These are phyloP conservation scores for Sebastes aleutianus DNA, from an alignment of 2,797 vertebrate species.

Conservation along the genomic window DNA sequence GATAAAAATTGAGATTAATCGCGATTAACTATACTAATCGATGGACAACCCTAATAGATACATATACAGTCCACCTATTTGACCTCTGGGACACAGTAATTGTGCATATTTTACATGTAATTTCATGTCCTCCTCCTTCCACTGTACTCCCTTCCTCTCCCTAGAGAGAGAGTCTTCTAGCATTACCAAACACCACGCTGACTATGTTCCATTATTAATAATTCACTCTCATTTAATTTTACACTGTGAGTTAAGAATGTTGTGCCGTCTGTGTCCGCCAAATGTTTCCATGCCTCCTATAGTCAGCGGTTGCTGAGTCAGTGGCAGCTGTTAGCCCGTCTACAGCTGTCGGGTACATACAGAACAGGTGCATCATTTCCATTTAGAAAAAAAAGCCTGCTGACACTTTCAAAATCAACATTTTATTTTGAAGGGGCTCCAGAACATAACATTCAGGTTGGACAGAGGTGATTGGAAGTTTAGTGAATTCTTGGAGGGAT, in stretches of 20 bases:
- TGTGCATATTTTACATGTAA: neutral
- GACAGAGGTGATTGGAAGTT: neutral
- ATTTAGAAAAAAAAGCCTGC: neutral
- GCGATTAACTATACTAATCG: too few species aligned
- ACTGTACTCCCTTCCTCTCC: neutral
- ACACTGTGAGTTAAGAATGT: slow-evolving; percentile 48
- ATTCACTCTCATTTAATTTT: slow-evolving; percentile 80
- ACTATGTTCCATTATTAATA: slow-evolving; percentile 81
- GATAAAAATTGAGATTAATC: too few species aligned
- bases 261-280: slow-evolving; percentile 4
- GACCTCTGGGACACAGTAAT: neutral
- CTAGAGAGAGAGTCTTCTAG: slow-evolving; percentile 38
- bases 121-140: neutral
- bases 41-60: neutral
- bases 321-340: slow-evolving; percentile 4
- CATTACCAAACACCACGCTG: slow-evolving; percentile 61
- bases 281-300: slow-evolving; percentile 38
- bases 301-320: neutral
- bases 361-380: neutral
- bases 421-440: neutral
- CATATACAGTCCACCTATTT: neutral
- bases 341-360: neutral
- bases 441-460: neutral
- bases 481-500: neutral
- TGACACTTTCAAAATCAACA: neutral